Base-by-base conservation (phyloP, 2,888 invertebrate species). In the Athetis lepigone region DNA sequence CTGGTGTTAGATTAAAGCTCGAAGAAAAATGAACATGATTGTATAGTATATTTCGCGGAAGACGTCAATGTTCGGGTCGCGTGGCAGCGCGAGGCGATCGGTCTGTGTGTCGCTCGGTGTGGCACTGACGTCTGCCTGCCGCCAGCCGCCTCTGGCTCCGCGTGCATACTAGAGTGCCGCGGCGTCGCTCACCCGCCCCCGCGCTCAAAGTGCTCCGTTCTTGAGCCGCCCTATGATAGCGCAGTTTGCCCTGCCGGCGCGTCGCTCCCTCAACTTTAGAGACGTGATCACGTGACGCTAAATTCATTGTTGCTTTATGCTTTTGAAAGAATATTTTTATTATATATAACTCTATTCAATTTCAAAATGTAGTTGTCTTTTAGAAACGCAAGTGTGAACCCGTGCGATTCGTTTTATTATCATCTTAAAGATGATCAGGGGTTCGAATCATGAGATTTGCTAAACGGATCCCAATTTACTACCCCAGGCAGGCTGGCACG, bases 151-250 rank as follows among this genome's bases (percentile, higher is more conserved):
- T 70, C 75, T 75, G 81, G 75, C 78, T 75, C 65, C 64, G 77
- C 70, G 80, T 65, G 62, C 58, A 77, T 72, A 79, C 79, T 79
- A 75, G 68, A 77, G 72, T 85, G 75, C 85, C 86, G 85, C 89
- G 88, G 83, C 92, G 92, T 91, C 90, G 92, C 83, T 87, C 87
- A 88, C 88, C 92, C 95, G 91, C 94, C 94, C 89, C 90, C 90
- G 89, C 90, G 84, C 81, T 82, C 82, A 55, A 56, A 70, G 69
- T 77, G 82, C 77, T 80, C 76, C 82, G 79, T 77, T 80, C 80
- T 79, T 72, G 70, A 84, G 80, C 85, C 87, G 85, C 88, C 89
- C 90, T 87, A 85, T 85, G 89, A 88, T 90, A 89, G 87, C 88
- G 84, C 56, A 66, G 61, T 60, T 66, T 64, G 56, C 69, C 66